Percentiles rank a stretch among this genome's conserved stretches.
phyloP scores from a whole-genome alignment of 2,888 invertebrate species.

The Chrysolina haemoptera region DNA sequence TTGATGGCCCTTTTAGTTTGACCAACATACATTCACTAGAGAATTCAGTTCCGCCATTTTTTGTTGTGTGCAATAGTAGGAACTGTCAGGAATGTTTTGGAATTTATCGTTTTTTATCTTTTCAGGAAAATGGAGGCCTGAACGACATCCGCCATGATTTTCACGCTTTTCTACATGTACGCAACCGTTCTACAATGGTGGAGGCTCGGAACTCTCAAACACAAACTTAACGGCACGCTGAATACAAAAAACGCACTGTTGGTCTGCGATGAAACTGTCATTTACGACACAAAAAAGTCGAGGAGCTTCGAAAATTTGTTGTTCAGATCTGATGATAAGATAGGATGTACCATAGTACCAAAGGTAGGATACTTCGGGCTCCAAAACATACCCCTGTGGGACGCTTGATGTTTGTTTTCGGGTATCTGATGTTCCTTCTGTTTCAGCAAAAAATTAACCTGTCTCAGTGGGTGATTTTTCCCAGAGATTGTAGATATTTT shows the following conservation, averaged over 20 bases:
- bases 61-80: no score
- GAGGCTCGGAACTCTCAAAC: constrained; percentile 80
- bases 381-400: not conserved
- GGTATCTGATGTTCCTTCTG: constrained; percentile 17
- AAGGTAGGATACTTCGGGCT: constrained; percentile 67
- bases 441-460: constrained; percentile 70
- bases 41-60: no score
- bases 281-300: constrained; percentile 59
- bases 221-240: constrained; percentile 75
- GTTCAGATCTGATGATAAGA: constrained; percentile 72
- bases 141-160: constrained; percentile 74
- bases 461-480: constrained; percentile 72
- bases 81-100: no score
- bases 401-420: not conserved
- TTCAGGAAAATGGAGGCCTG: constrained; percentile 14
- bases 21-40: no score
- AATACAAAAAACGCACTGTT: constrained; percentile 66
- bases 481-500: constrained; percentile 67
- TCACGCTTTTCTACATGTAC: constrained; percentile 87
- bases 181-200: constrained; percentile 88
- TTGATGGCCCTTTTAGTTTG: no score
- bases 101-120: not conserved
- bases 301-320: constrained; percentile 74
- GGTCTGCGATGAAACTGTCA: constrained; percentile 61
- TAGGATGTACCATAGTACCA: constrained; percentile 74